Conservation (phyloP, 2,797 vertebrate genomes). For the Austrolebias charrua region DNA sequence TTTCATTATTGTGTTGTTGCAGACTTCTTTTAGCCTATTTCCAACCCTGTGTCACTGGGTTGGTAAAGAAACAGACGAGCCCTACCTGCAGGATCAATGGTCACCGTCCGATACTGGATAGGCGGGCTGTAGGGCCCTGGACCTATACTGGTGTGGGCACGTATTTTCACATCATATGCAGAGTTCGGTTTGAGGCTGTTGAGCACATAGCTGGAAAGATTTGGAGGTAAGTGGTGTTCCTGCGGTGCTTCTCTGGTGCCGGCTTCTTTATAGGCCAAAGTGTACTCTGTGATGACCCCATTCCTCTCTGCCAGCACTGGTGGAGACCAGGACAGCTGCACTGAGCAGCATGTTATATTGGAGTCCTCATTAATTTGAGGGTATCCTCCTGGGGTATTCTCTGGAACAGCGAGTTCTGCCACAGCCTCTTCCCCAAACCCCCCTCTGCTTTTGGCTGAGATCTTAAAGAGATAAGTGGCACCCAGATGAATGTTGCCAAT, state of each 20-base stretch:
- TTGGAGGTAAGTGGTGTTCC: constrained; percentile 88
- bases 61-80: constrained; percentile 81
- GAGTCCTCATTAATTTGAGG: constrained; percentile 88
- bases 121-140: constrained; percentile 97
- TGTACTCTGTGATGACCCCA: constrained; percentile 92
- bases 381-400: constrained; percentile 90
- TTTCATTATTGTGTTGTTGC: constrained; percentile 61
- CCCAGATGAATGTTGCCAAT: constrained; percentile 88
- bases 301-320: constrained; percentile 93
- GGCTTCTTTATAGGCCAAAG: constrained; percentile 90
- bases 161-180: constrained; percentile 95
- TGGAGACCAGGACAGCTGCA: constrained; percentile 93
- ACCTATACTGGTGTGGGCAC: constrained; percentile 97
- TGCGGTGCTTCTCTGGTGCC: constrained; percentile 73
- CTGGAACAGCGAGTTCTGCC: constrained; percentile 85
- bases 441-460: constrained; percentile 90
- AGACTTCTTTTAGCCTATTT: constrained; percentile 58
- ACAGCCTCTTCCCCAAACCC: constrained; percentile 92
- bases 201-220: constrained; percentile 87
- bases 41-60: constrained; percentile 65
- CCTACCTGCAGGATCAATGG: constrained; percentile 94
- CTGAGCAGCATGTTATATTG: constrained; percentile 88
- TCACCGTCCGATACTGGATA: constrained; percentile 95
- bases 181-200: constrained; percentile 94
- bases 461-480: constrained; percentile 91